Evolutionary conservation across 2,797 vertebrate species (phyloP).

Genomic region (Brachymystax lenok): DNA sequence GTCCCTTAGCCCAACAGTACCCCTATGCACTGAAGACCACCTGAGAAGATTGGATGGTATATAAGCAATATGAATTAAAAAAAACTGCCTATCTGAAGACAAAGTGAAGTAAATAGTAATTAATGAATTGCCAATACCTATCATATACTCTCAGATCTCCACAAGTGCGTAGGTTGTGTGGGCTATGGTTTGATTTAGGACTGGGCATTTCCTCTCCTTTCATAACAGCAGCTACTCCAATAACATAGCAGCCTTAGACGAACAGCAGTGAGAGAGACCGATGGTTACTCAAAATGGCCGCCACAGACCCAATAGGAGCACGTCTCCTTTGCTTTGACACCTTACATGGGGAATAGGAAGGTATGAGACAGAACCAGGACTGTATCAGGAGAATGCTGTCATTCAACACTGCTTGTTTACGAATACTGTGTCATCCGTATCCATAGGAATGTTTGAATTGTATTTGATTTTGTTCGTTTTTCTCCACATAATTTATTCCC

Average conservation of each 20-base stretch:
- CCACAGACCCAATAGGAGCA: not conserved
- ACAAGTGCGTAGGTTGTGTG: not conserved
- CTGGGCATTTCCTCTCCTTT: constrained; percentile 16
- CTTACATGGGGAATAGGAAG: not conserved
- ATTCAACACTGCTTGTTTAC: constrained; percentile 5
- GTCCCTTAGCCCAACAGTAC: not conserved
- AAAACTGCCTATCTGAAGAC: not conserved
- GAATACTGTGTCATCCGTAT: not conserved
- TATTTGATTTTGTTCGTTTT: not conserved
- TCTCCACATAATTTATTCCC: constrained; percentile 2
- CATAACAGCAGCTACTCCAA: constrained; percentile 44
- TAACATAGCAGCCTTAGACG: constrained; percentile 13
- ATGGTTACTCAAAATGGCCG: not conserved
- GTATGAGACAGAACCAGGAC: not conserved
- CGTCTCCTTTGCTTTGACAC: not conserved
- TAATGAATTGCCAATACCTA: not conserved
- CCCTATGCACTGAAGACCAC: not conserved
- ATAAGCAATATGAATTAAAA: not conserved
- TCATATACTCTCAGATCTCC: not conserved
- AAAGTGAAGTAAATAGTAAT: not conserved
- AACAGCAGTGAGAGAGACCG: constrained; percentile 4
- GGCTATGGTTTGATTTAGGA: not conserved
- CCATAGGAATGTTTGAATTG: not conserved
- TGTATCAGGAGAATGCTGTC: not conserved
- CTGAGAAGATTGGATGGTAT: not conserved